Conservation (phyloP, 30 jellyfish, hydroid and myxozoan genomes). For the Aurelia aurita complex sp. Pacific region DNA sequence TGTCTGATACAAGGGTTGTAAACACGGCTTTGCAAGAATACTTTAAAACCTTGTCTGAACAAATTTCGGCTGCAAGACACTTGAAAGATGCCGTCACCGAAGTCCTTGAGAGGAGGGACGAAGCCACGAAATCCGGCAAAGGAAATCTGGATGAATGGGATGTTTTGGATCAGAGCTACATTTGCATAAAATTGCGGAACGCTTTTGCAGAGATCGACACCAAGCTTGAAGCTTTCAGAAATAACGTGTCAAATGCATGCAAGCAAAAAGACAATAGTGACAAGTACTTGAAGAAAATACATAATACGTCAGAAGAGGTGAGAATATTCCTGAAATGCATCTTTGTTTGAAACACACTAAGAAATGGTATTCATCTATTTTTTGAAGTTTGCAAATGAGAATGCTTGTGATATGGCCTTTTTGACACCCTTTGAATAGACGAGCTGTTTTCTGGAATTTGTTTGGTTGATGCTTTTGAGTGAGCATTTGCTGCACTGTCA, state of each 20-base stretch:
- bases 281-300: slow-evolving; percentile 10
- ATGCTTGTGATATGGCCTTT: too few relatives aligned
- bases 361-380: neutral
- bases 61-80: slow-evolving; percentile 51
- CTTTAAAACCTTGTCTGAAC: slow-evolving; percentile 36
- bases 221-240: slow-evolving; percentile 24
- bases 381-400: too few relatives aligned
- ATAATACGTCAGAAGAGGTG: slow-evolving; percentile 62
- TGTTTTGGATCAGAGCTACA: slow-evolving; percentile 65
- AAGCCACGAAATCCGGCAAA: slow-evolving; percentile 26
- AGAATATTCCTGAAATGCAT: neutral
- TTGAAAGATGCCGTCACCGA: slow-evolving; percentile 55
- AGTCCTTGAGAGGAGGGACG: slow-evolving; percentile 42
- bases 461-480: too few relatives aligned
- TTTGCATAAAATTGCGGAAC: slow-evolving; percentile 61
- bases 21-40: slow-evolving; percentile 49
- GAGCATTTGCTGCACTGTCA: too few relatives aligned
- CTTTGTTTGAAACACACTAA: neutral
- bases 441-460: too few relatives aligned
- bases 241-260: slow-evolving; percentile 28
- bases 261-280: slow-evolving; percentile 44
- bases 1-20: slow-evolving; percentile 56
- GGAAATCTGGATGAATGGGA: slow-evolving; percentile 62
- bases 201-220: slow-evolving; percentile 61
- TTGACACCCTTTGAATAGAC: too few relatives aligned